These are phyloP conservation scores for Rhopilema esculentum DNA, from an alignment of 30 jellyfish, hydroid and myxozoan genomes.

Conservation along the genomic window DNA sequence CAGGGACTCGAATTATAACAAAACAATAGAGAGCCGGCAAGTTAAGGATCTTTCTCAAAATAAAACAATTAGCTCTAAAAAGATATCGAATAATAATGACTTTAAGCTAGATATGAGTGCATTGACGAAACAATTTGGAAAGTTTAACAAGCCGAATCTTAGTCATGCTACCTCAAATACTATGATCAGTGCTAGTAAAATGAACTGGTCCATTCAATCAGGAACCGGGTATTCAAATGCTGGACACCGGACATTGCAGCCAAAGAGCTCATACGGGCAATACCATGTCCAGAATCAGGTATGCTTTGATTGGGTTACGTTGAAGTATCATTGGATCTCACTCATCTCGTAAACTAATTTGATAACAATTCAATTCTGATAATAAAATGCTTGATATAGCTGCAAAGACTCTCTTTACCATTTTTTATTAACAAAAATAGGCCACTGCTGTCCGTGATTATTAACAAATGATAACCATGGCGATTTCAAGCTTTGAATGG, in stretches of 20 bases:
- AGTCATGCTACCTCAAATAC: constrained; percentile 6
- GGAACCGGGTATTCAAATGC: constrained; percentile 18
- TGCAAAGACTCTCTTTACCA: no score
- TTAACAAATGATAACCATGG: no score
- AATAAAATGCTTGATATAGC: neutral
- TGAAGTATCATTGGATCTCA: neutral
- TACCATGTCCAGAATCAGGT: constrained; percentile 21
- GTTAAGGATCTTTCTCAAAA: neutral
- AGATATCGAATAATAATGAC: constrained; percentile 21
- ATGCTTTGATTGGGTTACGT: neutral
- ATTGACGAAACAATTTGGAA: constrained; percentile 50
- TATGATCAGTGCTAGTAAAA: constrained; percentile 63
- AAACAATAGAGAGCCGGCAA: neutral
- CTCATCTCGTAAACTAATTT: neutral
- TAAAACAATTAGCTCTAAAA: constrained; percentile 19
- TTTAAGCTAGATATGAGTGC: constrained; percentile 48
- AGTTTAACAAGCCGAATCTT: constrained; percentile 47
- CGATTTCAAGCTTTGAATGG: no score
- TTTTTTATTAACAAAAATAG: no score
- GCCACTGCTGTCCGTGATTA: no score
- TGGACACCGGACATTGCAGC: constrained; percentile 43
- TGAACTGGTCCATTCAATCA: constrained; percentile 62
- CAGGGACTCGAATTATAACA: constrained; percentile 1
- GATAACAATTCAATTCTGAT: neutral
- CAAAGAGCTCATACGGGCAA: constrained; percentile 30